Percentiles rank a stretch among this genome's conserved stretches.
These are phyloP conservation scores for Eupeodes corollae DNA, from an alignment of 1,140 invertebrate species.

Conservation along the genomic window DNA sequence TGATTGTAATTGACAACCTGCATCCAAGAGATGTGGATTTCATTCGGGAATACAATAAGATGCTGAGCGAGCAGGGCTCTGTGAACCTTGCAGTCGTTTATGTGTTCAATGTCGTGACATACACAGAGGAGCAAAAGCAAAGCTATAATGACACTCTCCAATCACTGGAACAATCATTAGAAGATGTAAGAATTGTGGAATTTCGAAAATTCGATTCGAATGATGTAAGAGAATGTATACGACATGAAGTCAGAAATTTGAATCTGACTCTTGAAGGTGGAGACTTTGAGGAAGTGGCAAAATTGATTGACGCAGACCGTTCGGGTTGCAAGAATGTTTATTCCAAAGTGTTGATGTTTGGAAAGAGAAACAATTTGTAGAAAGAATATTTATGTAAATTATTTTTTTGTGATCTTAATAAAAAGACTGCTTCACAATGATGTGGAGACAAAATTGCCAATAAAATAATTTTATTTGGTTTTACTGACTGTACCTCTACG, in stretches of 20 bases:
- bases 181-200: conserved; percentile 2
- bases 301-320: not conserved
- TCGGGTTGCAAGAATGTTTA: conserved; percentile 18
- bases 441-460: no score
- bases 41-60: conserved; percentile 2
- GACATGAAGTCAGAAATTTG: conserved; percentile 4
- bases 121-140: not conserved
- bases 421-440: no score
- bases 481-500: no score
- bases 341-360: conserved; percentile 16
- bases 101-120: conserved; percentile 10
- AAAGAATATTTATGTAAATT: no score
- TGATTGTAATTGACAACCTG: conserved; percentile 18
- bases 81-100: conserved; percentile 12
- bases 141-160: conserved; percentile 4
- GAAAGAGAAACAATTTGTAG: not conserved
- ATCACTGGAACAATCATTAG: not conserved
- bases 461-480: no score
- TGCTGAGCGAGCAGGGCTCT: not conserved
- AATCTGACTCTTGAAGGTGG: conserved; percentile 7
- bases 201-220: conserved; percentile 6
- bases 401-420: no score
- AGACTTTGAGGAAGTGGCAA: not conserved
- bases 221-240: conserved; percentile 13
- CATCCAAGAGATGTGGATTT: conserved; percentile 4